Base-by-base conservation (phyloP, 64 coral and sea anemone species). In the Porites lutea region DNA sequence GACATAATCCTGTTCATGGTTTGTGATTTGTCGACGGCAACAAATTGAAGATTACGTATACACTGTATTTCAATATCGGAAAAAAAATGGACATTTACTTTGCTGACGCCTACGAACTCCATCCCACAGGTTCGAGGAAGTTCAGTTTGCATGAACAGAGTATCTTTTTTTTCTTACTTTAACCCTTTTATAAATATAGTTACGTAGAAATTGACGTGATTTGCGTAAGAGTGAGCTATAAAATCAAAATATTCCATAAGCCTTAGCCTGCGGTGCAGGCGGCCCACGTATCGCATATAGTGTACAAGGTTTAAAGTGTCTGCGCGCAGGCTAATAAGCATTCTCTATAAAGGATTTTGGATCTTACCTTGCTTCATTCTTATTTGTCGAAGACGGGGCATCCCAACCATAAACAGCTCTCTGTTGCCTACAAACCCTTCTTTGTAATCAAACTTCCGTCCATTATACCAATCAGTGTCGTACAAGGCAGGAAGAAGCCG, bases 361-460 rank as follows among this genome's bases (percentile, higher is more conserved):
- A 37, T 37, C 21, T 27, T 72, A 87, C 84, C 54, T 15, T 47
- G 52, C 2, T 58, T 86, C 13, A 86, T 69, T 86, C 90, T 49
- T 3, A 92, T 84, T 78, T 92, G 90, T 19, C 90, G 69, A 18
- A 92, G 19, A 63, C 90, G 68, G 19, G 90, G 90, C 90, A 92
- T 92, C 9, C 90, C 90, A 18, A 92, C 82, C 82, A 87, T 65
- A 47, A 86, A 92, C 18, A 92, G 78, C 19, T 86, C 72, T 86
- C 82, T 59, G 63, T 87, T 87, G 59, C 82, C 47, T 14, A 87
- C 52, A 44, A 86, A 92, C 5, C 90, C 90, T 58, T 92, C 90
- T n/a, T 79, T 53, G 22, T 82, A 79, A 10, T 83, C 19, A 60
- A 91, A 91, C 0, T 59, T 54, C 55, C 69, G 51, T 21, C 80